Evolutionary conservation across 2,113 vertebrate species (phyloP).

Genomic region (Limanda limanda): DNA sequence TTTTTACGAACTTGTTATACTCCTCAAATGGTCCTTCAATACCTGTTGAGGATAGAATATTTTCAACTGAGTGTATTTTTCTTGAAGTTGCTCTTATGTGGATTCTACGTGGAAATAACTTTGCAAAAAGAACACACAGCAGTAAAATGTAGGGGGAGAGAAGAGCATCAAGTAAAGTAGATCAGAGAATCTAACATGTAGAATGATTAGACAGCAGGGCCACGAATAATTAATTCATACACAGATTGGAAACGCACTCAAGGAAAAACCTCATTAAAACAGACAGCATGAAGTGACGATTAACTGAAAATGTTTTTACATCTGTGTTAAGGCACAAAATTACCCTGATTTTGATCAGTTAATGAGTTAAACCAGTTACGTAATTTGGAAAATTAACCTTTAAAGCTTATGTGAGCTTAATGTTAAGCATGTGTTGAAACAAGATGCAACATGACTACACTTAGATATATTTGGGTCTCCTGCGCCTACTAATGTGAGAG

Average conservation of each 20-base stretch:
- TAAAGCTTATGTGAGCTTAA: background rate
- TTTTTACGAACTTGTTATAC: constrained; percentile 87
- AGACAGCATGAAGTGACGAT: constrained; percentile 44
- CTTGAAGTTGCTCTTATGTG: constrained; percentile 75
- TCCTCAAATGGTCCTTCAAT: constrained; percentile 88
- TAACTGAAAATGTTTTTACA: background rate
- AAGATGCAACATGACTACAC: background rate
- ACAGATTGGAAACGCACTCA: constrained; percentile 52
- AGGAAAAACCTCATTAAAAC: constrained; percentile 30
- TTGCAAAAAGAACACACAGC: constrained; percentile 75
- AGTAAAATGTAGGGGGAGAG: constrained; percentile 69
- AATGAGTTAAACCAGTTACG: background rate
- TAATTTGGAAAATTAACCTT: background rate
- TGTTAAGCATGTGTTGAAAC: background rate
- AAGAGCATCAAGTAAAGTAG: constrained; percentile 65
- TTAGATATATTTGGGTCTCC: background rate
- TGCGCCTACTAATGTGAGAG: no score
- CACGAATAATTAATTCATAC: constrained; percentile 47
- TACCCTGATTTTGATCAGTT: background rate
- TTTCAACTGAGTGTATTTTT: constrained; percentile 83
- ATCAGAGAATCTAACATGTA: constrained; percentile 58
- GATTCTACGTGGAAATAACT: constrained; percentile 78
- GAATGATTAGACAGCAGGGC: constrained; percentile 62
- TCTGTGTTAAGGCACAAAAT: background rate
- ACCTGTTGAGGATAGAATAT: constrained; percentile 89